Evolutionary conservation across 2,113 vertebrate species (phyloP), one percentile per base, ranked within the genome.

Genomic region (Oncorhynchus nerka): DNA sequence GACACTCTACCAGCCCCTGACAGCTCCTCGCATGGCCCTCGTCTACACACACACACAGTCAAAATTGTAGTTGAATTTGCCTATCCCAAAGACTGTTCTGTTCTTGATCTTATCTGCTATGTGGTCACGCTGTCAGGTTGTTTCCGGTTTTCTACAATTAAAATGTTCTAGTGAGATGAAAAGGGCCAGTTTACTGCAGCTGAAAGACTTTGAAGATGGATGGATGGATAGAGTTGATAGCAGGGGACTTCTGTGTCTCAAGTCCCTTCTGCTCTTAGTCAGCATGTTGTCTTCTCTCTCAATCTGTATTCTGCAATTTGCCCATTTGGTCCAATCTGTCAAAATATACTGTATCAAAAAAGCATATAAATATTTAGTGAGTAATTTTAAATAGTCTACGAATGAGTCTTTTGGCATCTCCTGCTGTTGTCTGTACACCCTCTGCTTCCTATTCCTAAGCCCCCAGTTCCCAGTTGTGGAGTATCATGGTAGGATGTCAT

Each of bases 1-100:
- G 95, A 94, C 92, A 95, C 96, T 98, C 95, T 93, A 96, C 97
- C 96, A 97, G 96, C 90, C 89, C 90, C 93, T 94, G 96, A 97
- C 96, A 97, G 96, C 95, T 95, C 93, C 93, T 84, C 88, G 77
- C 85, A 86, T 87, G 78, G 62, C 57, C 51, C 75, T 16, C 3
- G 15, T 30, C 19, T 5, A 32, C 30, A 32, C 30, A 32, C 83
- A 78, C 55, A 76, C 51, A 48, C n/a, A 74, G 30, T 12, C 59
- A 73, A 7, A 62, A 22, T 22, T 26, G 64, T 26, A 13, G 9
- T 26, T 12, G 28, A 11, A 26, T 13, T 66, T 55, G 51, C 64
- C 28, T 5, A 66, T 26, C n/a, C 22, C 64, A 30, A 66, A 66
- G 28, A 26, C 26, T 26, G 64, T 51, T 55, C 51, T 55, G 15